Percentiles rank a stretch among this genome's conserved stretches.
phyloP scores from a whole-genome alignment of 2,888 invertebrate species.

The Listrodromus nycthemerus region DNA sequence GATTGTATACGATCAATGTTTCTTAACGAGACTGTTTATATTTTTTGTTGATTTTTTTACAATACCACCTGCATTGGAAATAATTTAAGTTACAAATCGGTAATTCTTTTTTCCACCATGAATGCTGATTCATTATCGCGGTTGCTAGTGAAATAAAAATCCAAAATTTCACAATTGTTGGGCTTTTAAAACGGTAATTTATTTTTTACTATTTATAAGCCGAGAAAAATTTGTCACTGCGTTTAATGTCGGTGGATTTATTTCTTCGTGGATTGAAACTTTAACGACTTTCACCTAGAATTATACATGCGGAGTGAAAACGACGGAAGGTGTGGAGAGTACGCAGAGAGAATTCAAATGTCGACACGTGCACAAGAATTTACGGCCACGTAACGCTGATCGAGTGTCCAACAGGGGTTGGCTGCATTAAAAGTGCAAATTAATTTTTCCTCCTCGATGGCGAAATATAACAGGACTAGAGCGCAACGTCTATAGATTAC shows the following conservation, averaged over 20 bases:
- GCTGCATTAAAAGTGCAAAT: conserved; percentile 50
- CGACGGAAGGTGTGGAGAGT: not conserved
- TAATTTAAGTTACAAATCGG: too few relatives aligned
- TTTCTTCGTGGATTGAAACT: conserved; percentile 32
- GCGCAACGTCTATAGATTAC: conserved; percentile 19
- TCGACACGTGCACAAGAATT: conserved; percentile 60
- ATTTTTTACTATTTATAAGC: not conserved
- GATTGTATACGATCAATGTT: too few relatives aligned
- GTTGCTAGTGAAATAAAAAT: not conserved
- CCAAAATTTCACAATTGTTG: not conserved
- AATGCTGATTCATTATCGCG: not conserved
- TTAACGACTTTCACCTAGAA: conserved; percentile 30
- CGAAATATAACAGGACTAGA: not conserved
- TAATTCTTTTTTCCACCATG: too few relatives aligned
- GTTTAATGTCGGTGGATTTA: conserved; percentile 19
- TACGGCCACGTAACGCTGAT: conserved; percentile 56
- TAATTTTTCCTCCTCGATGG: conserved; percentile 38
- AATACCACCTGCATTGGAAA: too few relatives aligned
- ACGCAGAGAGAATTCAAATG: conserved; percentile 58
- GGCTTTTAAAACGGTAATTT: not conserved
- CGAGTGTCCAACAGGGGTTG: conserved; percentile 43
- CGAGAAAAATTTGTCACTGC: not conserved
- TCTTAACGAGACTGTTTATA: too few relatives aligned
- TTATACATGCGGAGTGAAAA: conserved; percentile 1
- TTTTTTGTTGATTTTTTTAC: too few relatives aligned